Percentiles rank a stretch among this genome's conserved stretches.
phyloP scores from a whole-genome alignment of 2,113 vertebrate species.

The Hemibagrus wyckioides region DNA sequence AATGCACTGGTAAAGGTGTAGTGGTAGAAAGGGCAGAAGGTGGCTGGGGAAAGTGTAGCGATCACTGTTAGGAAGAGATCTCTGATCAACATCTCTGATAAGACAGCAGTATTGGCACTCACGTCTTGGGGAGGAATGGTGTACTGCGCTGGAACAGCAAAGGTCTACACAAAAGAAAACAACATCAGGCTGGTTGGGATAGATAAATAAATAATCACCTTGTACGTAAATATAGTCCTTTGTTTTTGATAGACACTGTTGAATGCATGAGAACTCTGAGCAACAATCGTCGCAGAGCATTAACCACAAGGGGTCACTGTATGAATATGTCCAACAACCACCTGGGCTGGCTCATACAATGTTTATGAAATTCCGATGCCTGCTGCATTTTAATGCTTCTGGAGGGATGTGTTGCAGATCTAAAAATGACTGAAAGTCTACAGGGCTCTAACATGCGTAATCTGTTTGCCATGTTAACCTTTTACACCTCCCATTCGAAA shows the following conservation, averaged over 20 bases:
- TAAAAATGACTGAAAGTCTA: constrained; percentile 11
- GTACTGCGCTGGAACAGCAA: constrained; percentile 89
- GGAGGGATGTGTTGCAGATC: neutral
- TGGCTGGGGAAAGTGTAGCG: constrained; percentile 53
- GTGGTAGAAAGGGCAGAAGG: constrained; percentile 65
- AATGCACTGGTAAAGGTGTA: constrained; percentile 58
- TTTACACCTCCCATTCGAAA: constrained; percentile 29
- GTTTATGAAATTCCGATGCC: neutral
- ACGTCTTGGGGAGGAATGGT: constrained; percentile 92
- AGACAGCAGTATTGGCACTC: constrained; percentile 71
- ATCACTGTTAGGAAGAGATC: constrained; percentile 54
- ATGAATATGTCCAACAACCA: constrained; percentile 32
- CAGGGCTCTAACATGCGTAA: neutral
- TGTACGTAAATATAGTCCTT: neutral
- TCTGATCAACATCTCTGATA: constrained; percentile 48
- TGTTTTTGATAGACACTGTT: neutral
- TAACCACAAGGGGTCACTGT: constrained; percentile 50
- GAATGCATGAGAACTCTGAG: neutral
- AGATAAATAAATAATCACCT: neutral
- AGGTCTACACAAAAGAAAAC: constrained; percentile 76
- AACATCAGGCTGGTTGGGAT: constrained; percentile 13
- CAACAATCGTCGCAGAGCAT: neutral
- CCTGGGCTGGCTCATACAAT: neutral
- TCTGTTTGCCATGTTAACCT: constrained; percentile 9
- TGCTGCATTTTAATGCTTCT: constrained; percentile 8